A percentile compares a stretch with the other conserved stretches of the same genome.
phyloP scores from a whole-genome alignment of 2,797 vertebrate genomes.

The Tangara arthus region DNA sequence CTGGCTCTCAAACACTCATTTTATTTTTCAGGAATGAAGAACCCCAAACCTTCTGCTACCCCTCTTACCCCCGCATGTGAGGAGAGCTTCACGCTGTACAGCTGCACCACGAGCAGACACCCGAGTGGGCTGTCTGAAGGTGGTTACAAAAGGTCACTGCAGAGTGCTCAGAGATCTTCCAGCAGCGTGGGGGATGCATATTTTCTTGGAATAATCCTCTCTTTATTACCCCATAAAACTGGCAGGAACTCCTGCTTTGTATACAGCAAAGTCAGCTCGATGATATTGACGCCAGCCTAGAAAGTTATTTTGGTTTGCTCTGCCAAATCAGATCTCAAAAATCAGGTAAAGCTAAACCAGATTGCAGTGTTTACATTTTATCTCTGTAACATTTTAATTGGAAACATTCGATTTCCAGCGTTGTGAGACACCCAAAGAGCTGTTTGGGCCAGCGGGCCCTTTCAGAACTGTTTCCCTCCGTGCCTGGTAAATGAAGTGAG shows the following conservation, averaged over 20 bases:
- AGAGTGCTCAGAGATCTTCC: background rate
- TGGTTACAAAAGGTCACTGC: background rate
- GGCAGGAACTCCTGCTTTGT: background rate
- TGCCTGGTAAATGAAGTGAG: slow-evolving; percentile 9
- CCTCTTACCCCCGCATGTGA: accelerated
- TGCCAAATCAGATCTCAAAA: background rate
- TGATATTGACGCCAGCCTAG: background rate
- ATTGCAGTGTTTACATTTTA: background rate
- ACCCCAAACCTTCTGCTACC: background rate
- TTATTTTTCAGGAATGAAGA: background rate
- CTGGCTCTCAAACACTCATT: accelerated
- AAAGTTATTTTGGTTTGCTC: background rate
- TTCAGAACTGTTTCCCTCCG: background rate
- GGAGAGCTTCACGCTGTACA: background rate
- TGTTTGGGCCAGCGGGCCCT: background rate
- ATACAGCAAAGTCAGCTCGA: background rate
- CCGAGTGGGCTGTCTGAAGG: background rate
- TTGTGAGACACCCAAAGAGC: background rate
- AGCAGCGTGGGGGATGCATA: background rate
- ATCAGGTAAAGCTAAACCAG: background rate
- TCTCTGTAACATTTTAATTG: background rate
- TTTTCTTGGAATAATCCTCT: slow-evolving; percentile 14
- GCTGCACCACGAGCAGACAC: background rate
- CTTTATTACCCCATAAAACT: background rate
- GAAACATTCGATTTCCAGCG: background rate